Evolutionary conservation across 2,888 invertebrate genomes (phyloP).

Genomic region (Alloscopus bannaensis): DNA sequence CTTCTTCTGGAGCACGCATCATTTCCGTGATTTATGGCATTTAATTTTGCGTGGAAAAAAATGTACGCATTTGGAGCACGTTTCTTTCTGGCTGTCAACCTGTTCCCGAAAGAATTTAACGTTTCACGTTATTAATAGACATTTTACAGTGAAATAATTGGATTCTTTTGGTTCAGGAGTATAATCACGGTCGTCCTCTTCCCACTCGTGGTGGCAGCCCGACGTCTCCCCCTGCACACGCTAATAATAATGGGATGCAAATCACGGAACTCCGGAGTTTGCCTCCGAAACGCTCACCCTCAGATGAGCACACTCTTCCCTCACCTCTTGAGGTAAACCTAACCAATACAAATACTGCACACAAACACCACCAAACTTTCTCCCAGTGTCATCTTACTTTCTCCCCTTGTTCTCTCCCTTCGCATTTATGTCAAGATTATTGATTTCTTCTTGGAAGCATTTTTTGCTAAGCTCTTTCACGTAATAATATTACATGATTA

Average conservation of each 20-base stretch:
- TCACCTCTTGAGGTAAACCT: slow-evolving; percentile 59
- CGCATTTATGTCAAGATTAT: slow-evolving; percentile 6
- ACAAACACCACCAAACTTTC: slow-evolving; percentile 4
- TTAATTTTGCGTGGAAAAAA: too few relatives aligned
- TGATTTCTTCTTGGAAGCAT: slow-evolving; percentile 5
- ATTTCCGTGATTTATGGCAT: slow-evolving; percentile 18
- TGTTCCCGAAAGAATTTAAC: too few relatives aligned
- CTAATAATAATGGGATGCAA: slow-evolving; percentile 58
- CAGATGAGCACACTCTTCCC: slow-evolving; percentile 40
- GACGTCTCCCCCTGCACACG: slow-evolving; percentile 30
- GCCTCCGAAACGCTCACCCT: slow-evolving; percentile 58
- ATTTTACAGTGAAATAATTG: slow-evolving; percentile 37
- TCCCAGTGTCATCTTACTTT: slow-evolving; percentile 19
- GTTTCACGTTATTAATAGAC: slow-evolving; percentile 21
- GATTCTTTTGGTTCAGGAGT: slow-evolving; percentile 53
- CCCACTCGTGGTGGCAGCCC: slow-evolving; percentile 29
- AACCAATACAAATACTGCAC: too few relatives aligned
- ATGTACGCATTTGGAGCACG: too few relatives aligned
- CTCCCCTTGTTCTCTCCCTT: slow-evolving; percentile 18
- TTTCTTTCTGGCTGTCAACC: too few relatives aligned
- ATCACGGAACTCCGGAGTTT: slow-evolving; percentile 62
- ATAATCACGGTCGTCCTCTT: slow-evolving; percentile 38
- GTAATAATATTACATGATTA: slow-evolving; percentile 37
- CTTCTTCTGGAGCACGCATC: background rate
- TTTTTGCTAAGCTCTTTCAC: background rate